A percentile compares a stretch with the other conserved stretches of the same genome.
These are phyloP conservation scores for Phallusia fumigata DNA, from an alignment of 23 tunicate genomes.

Conservation along the genomic window DNA sequence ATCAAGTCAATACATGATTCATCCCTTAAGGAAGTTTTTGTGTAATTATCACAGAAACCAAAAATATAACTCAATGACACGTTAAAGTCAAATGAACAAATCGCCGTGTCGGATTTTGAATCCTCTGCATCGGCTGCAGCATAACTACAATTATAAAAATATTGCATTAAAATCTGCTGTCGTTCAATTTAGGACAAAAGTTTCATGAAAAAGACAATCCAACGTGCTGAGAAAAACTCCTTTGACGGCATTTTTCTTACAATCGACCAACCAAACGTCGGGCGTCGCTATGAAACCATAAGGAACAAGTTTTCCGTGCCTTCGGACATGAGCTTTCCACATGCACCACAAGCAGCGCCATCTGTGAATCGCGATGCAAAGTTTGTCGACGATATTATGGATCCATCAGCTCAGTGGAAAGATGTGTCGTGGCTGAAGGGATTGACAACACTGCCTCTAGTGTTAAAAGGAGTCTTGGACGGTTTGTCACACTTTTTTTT, in stretches of 20 bases:
- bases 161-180: too few species aligned
- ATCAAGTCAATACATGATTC: too few species aligned
- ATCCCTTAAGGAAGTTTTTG: too few species aligned
- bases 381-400: neutral
- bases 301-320: neutral
- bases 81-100: too few species aligned
- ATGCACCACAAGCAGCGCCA: too few species aligned
- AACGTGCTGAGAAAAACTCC: neutral
- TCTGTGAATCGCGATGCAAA: too few species aligned
- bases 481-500: too few species aligned
- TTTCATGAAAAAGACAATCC: neutral
- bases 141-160: too few species aligned
- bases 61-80: too few species aligned
- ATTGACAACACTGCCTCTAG: slow-evolving; percentile 46
- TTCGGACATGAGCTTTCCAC: neutral
- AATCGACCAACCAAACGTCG: neutral
- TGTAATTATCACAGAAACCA: too few species aligned
- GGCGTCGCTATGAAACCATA: neutral
- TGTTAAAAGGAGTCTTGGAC: slow-evolving; percentile 53
- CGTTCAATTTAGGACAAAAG: neutral
- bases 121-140: too few species aligned
- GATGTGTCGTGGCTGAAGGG: slow-evolving; percentile 53
- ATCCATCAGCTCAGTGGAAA: slow-evolving; percentile 44
- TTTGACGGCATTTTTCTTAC: neutral
- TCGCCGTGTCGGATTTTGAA: too few species aligned